Evolutionary conservation across 2,797 vertebrate species (phyloP).

Genomic region (Labeo calbasu): DNA sequence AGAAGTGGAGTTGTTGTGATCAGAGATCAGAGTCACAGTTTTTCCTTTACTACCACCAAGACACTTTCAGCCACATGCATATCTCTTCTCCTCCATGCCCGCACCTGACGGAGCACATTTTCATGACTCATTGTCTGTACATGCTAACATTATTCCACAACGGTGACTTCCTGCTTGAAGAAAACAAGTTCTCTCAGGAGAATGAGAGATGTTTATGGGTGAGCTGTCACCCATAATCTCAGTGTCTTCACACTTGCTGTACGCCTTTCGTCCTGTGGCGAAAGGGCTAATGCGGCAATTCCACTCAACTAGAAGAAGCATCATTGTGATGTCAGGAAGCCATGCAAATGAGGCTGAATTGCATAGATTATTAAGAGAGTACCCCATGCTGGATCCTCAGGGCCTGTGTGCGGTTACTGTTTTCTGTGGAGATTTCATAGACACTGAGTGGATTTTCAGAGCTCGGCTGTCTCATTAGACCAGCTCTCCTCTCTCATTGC

Average conservation of each 20-base stretch:
- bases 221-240: neutral
- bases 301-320: neutral
- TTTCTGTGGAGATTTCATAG: neutral
- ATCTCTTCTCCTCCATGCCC: neutral
- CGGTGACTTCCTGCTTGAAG: neutral
- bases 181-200: neutral
- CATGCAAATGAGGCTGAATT: neutral
- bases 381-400: neutral
- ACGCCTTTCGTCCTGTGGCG: neutral
- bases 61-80: neutral
- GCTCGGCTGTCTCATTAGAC: neutral
- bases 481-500: neutral
- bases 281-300: neutral
- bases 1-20: conserved; percentile 76
- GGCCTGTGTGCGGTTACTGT: neutral
- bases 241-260: neutral
- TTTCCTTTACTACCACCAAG: conserved; percentile 2
- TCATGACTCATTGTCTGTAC: conserved; percentile 1
- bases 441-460: neutral
- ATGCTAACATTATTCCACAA: neutral
- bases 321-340: neutral
- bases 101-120: neutral
- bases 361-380: neutral
- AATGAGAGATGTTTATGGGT: neutral
- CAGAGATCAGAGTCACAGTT: conserved; percentile 59